Conservation (phyloP, 2,888 invertebrate species). For the Blomia tropicalis region DNA sequence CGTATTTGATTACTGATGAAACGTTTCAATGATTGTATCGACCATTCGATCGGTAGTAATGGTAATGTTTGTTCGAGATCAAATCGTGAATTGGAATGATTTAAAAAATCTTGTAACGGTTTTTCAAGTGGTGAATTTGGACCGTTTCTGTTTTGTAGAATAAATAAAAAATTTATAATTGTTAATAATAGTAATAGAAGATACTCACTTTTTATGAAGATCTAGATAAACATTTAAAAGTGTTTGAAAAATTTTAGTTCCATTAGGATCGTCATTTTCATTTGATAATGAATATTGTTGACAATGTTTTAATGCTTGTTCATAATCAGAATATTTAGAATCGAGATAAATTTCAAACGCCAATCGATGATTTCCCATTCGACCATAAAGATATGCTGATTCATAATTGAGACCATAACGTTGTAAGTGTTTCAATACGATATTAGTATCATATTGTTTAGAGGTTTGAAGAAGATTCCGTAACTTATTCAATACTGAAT, state of each 20-base stretch:
- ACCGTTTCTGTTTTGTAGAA: slow-evolving; percentile 3
- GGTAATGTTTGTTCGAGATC: background rate
- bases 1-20: background rate
- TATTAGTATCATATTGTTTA: slow-evolving; percentile 37
- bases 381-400: slow-evolving; percentile 42
- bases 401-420: slow-evolving; percentile 39
- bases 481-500: slow-evolving; percentile 34
- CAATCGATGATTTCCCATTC: slow-evolving; percentile 41
- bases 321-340: slow-evolving; percentile 39
- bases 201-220: slow-evolving; percentile 35
- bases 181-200: background rate
- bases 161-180: background rate
- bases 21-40: background rate
- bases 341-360: slow-evolving; percentile 39
- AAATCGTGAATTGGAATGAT: slow-evolving; percentile 5
- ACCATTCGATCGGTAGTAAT: background rate
- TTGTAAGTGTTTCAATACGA: slow-evolving; percentile 37
- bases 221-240: slow-evolving; percentile 39
- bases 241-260: slow-evolving; percentile 37
- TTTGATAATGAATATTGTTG: slow-evolving; percentile 35
- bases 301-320: slow-evolving; percentile 41
- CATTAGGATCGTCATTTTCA: too few relatives aligned
- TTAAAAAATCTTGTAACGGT: slow-evolving; percentile 2
- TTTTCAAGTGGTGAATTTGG: background rate
- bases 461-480: slow-evolving; percentile 38